A percentile compares a stretch with the other conserved stretches of the same genome.
phyloP scores from a whole-genome alignment of 2,797 vertebrate species.

The Bovichtus variegatus region DNA sequence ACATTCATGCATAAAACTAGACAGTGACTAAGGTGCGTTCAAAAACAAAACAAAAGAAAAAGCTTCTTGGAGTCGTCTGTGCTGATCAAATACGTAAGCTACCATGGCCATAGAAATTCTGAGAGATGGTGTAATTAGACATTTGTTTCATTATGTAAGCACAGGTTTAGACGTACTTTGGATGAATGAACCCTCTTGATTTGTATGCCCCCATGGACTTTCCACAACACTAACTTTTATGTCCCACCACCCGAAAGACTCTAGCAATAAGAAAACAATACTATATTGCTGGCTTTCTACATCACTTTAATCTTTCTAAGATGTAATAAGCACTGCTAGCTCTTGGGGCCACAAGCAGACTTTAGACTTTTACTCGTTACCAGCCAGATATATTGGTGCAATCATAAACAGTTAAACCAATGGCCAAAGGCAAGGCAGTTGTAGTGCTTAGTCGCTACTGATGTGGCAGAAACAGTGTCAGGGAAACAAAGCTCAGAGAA shows the following conservation, averaged over 20 bases:
- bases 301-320: conserved; percentile 5
- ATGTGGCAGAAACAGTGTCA: neutral
- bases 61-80: neutral
- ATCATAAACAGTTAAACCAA: neutral
- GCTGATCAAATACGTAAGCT: conserved; percentile 13
- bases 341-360: neutral
- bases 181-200: neutral
- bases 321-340: neutral
- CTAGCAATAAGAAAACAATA: neutral
- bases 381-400: neutral
- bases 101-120: neutral
- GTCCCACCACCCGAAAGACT: neutral
- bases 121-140: conserved; percentile 7
- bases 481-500: neutral
- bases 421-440: too few relatives aligned
- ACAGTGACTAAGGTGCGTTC: neutral
- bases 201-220: neutral
- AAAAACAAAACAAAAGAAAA: neutral
- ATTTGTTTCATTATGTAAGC: neutral
- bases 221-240: neutral
- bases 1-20: conserved; percentile 22
- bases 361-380: neutral
- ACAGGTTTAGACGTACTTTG: neutral
- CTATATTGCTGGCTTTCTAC: conserved; percentile 7
- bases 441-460: neutral